Evolutionary conservation across 2,888 invertebrate species (phyloP).

Genomic region (Ophraella communa): DNA sequence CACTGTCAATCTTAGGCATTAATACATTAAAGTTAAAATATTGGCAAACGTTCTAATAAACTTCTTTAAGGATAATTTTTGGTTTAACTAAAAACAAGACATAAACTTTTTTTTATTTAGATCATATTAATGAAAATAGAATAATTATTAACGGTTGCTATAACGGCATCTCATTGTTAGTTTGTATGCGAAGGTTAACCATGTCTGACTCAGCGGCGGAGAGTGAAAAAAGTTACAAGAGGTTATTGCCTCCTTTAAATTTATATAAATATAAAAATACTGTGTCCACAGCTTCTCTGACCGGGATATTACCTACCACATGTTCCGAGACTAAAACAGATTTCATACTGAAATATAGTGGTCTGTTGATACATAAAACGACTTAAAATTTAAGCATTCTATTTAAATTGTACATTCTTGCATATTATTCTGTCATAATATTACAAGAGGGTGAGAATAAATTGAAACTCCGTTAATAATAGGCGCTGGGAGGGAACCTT

Average conservation of each 20-base stretch:
- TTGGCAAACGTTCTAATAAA: slow-evolving; percentile 17
- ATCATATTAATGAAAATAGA: slow-evolving; percentile 23
- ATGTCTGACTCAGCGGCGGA: slow-evolving; percentile 7
- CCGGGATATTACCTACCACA: neutral
- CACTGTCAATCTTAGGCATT: slow-evolving; percentile 1
- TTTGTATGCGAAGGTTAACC: slow-evolving; percentile 23
- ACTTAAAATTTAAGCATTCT: no score
- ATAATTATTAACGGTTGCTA: slow-evolving; percentile 23
- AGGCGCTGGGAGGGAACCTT: no score
- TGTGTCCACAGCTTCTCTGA: neutral
- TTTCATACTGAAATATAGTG: no score
- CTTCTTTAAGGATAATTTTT: slow-evolving; percentile 9
- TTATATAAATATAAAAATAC: neutral
- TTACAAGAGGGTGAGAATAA: no score
- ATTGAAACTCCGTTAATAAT: no score
- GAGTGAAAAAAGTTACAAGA: neutral
- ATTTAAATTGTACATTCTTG: no score
- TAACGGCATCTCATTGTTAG: slow-evolving; percentile 26
- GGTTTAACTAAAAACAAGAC: neutral
- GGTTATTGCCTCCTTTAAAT: neutral
- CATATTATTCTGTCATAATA: no score
- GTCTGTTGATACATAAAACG: no score
- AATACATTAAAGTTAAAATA: slow-evolving; percentile 12
- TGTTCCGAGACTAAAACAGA: neutral
- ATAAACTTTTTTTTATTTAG: slow-evolving; percentile 14